Conservation (phyloP, 2,888 invertebrate species). For the Campoletis raptor region DNA sequence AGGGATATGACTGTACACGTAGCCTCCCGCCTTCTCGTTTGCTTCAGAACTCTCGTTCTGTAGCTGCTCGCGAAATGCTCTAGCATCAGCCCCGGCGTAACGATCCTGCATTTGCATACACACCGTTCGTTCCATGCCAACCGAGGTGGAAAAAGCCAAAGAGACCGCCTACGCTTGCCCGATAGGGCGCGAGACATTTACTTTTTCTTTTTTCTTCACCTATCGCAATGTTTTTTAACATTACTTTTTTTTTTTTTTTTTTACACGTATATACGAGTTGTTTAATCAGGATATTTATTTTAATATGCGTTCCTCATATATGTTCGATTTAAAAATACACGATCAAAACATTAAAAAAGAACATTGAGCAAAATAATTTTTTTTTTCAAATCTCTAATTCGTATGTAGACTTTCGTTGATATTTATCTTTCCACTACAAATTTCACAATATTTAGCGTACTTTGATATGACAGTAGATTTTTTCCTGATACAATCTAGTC, state of each 20-base stretch:
- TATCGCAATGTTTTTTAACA: not conserved
- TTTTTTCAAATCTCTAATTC: not conserved
- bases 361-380: not conserved
- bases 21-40: conserved; percentile 14
- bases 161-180: conserved; percentile 36
- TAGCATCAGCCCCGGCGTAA: conserved; percentile 52
- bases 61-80: conserved; percentile 48
- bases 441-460: not conserved
- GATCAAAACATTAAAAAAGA: not conserved
- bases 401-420: not conserved
- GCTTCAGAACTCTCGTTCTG: conserved; percentile 47
- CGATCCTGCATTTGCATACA: conserved; percentile 64
- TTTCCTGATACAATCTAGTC: not conserved
- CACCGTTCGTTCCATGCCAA: conserved; percentile 63
- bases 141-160: conserved; percentile 58
- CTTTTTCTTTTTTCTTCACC: conserved; percentile 24
- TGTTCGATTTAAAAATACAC: not conserved
- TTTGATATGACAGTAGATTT: not conserved
- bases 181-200: conserved; percentile 44
- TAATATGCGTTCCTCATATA: not conserved
- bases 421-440: not conserved
- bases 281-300: not conserved
- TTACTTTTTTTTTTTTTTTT: not conserved
- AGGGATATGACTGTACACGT: conserved; percentile 6
- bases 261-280: not conserved